Base-by-base conservation (phyloP, 2,113 vertebrate species). In the Cebus imitator region DNA sequence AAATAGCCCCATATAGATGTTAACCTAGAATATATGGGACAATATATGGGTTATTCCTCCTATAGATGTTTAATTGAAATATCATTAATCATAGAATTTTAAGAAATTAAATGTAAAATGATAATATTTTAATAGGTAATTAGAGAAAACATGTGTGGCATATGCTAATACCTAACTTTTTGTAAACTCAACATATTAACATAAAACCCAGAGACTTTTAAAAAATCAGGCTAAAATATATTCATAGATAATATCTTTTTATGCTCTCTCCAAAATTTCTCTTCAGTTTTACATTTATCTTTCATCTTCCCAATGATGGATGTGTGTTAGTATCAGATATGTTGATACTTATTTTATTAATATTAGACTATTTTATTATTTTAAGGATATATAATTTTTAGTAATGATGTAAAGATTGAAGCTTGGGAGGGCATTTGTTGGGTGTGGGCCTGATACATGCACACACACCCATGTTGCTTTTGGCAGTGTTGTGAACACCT, bases 381-480 rank as follows among this genome's bases (percentile, higher is more conserved):
- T 87, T 4, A 72, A 72, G n/a, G 43, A 2, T 61, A 0, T 55
- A 40, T 45, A 20, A 16, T 48, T 93, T 84, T 75, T 84, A 90
- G 12, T n/a, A 66, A 50, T 83, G 61, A 80, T n/a, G 13, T 86
- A 66, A n/a, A 87, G 9, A 0, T 20, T 66, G 3, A 57, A 9
- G 0, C 18, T 85, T 27, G 58, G 48, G 45, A 81, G 13, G 10
- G 2, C 18, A 37, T 37, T 80, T 87, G 40, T 61, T 61, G 21
- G n/a, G 0, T 50, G 2, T 27, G 6, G 30, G 2, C 6, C 3
- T 1, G 5, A 35, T 25, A 1, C 27, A 18, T 6, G 13, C 25
- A 6, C 35, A 8, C 8, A 27, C 2, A 4, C 27, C 58, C 20
- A 9, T 64, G 21, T 35, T 80, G 12, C 52, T 72, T 30, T 61